A percentile compares a stretch with the other conserved stretches of the same genome.
Conservation (phyloP, 92 coral and sea anemone species). For the Epizoanthus stellaris region DNA sequence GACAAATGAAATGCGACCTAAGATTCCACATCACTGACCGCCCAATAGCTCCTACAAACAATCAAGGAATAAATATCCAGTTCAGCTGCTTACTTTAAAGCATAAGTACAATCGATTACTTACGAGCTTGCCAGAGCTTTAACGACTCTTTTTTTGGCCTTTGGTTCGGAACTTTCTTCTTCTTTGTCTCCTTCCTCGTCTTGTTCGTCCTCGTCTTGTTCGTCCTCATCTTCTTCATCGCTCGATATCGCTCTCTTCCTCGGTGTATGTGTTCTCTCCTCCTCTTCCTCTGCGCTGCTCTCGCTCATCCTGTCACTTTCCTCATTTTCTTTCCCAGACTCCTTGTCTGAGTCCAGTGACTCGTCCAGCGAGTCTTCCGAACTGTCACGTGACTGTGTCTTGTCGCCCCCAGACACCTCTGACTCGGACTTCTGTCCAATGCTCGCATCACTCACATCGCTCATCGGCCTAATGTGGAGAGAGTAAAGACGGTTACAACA, state of each 20-base stretch:
- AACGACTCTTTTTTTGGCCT: slow-evolving; percentile 76
- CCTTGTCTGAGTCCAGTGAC: background rate
- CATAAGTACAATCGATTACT: slow-evolving; percentile 32
- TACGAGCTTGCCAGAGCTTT: slow-evolving; percentile 92
- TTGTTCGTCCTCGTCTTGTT: slow-evolving; percentile 13
- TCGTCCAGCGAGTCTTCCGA: slow-evolving; percentile 43
- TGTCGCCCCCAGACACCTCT: slow-evolving; percentile 45
- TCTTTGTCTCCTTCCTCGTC: slow-evolving; percentile 38
- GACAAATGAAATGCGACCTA: no score
- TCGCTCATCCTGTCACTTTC: slow-evolving; percentile 17
- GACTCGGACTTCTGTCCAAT: slow-evolving; percentile 48
- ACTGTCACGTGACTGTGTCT: background rate
- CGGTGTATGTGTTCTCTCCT: slow-evolving; percentile 39
- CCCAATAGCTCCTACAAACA: background rate
- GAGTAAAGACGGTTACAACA: background rate
- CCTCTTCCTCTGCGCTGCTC: slow-evolving; percentile 19
- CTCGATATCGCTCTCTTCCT: slow-evolving; percentile 41
- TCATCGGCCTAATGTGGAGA: slow-evolving; percentile 23
- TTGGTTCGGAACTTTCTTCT: slow-evolving; percentile 49
- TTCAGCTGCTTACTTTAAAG: background rate
- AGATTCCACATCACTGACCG: no score
- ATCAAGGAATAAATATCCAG: background rate
- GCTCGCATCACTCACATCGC: slow-evolving; percentile 37
- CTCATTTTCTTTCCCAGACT: slow-evolving; percentile 6
- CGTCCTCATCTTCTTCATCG: slow-evolving; percentile 35